A percentile compares a stretch with the other conserved stretches of the same genome.
Conservation (phyloP, 2,888 invertebrate genomes). For the Frankliniella fusca region DNA sequence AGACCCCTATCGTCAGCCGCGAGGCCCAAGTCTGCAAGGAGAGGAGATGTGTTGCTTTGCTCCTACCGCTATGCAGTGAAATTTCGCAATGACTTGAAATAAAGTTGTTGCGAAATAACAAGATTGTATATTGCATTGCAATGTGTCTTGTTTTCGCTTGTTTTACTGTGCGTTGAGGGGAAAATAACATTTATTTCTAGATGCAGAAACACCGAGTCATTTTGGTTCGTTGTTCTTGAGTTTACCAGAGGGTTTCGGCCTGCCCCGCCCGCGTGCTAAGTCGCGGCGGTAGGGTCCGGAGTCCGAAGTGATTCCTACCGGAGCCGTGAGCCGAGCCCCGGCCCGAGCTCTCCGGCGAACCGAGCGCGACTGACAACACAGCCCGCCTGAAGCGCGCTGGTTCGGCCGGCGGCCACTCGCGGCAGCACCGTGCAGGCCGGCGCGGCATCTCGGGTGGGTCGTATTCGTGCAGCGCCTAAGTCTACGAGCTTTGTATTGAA, state of each 20-base stretch:
- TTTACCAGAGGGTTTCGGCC: not conserved
- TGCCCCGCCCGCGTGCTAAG: constrained; percentile 28
- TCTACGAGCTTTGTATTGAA: too few species aligned
- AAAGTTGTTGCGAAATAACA: too few species aligned
- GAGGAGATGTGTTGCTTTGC: too few species aligned
- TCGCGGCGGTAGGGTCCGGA: constrained; percentile 30
- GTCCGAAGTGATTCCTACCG: constrained; percentile 28
- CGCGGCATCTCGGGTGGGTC: constrained; percentile 29
- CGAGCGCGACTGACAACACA: constrained; percentile 21
- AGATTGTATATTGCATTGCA: too few species aligned
- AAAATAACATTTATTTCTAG: not conserved
- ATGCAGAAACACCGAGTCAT: not conserved
- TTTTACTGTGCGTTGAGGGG: not conserved
- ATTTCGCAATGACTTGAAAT: not conserved
- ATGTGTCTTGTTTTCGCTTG: not conserved
- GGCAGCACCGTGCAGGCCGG: constrained; percentile 41
- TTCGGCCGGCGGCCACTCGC: constrained; percentile 36
- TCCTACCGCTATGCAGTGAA: not conserved
- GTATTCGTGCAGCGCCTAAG: not conserved
- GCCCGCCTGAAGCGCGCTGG: constrained; percentile 39
- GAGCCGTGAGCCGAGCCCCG: not conserved
- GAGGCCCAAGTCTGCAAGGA: too few species aligned
- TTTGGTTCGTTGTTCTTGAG: not conserved
- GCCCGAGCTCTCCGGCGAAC: not conserved
- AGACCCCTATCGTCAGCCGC: too few species aligned